phyloP scores from a whole-genome alignment of 2,888 invertebrate species.

The Galeopsomyia nigrocyanea region DNA sequence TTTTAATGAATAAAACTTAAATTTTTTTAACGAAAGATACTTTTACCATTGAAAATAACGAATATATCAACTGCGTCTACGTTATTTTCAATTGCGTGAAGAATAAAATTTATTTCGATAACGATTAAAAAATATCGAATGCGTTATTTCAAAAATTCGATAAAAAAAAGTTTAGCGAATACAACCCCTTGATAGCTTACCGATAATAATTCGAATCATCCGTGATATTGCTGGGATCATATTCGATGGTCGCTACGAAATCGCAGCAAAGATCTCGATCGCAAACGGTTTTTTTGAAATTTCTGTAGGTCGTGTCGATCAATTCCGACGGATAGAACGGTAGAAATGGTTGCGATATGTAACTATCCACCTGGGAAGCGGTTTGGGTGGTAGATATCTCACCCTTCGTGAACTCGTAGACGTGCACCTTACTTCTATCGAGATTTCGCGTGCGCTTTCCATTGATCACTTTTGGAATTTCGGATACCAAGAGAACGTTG shows the following conservation, averaged over 20 bases:
- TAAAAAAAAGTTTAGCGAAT: too few relatives aligned
- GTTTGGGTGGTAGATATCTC: conserved; percentile 17
- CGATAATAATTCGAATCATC: conserved; percentile 51
- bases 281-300: conserved; percentile 49
- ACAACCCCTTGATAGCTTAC: too few relatives aligned
- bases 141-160: background rate
- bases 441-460: conserved; percentile 31
- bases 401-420: conserved; percentile 4
- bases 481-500: conserved; percentile 47
- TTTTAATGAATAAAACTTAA: too few relatives aligned
- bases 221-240: conserved; percentile 34
- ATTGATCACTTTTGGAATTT: conserved; percentile 47
- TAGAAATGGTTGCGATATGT: too few relatives aligned
- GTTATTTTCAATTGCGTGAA: too few relatives aligned
- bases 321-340: conserved; percentile 49
- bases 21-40: too few relatives aligned
- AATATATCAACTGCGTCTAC: too few relatives aligned
- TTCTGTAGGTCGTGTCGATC: conserved; percentile 46
- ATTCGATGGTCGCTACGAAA: conserved; percentile 50
- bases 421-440: conserved; percentile 1
- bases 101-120: too few relatives aligned
- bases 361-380: conserved; percentile 22
- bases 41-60: too few relatives aligned
- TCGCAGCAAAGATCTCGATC: conserved; percentile 54
- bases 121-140: conserved; percentile 1